A percentile compares a stretch with the other conserved stretches of the same genome.
phyloP scores from a whole-genome alignment of 1,140 invertebrate species.

The Cotesia chilonis region DNA sequence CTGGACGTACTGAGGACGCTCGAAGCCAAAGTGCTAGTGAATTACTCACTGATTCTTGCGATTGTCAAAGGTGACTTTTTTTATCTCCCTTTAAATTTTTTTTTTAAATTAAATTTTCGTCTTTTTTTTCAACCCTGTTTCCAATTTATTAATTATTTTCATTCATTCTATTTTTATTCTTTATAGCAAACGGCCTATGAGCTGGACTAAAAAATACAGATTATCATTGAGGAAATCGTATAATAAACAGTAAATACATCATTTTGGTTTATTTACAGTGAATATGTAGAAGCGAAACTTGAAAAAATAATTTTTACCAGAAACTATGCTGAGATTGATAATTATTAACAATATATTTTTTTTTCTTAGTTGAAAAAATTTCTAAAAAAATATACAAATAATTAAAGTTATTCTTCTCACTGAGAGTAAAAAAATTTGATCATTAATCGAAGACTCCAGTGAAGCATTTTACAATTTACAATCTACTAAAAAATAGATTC shows the following conservation, averaged over 20 bases:
- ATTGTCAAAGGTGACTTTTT: slow-evolving; percentile 52
- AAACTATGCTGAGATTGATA: no score
- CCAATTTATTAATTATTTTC: not conserved
- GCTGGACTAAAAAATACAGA: slow-evolving; percentile 45
- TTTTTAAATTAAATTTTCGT: not conserved
- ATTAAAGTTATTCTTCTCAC: no score
- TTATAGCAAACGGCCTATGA: slow-evolving; percentile 39
- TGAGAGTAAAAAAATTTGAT: no score
- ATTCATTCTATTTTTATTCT: slow-evolving; percentile 10
- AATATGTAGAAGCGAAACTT: no score
- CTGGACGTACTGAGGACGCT: slow-evolving; percentile 63
- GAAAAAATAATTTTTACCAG: no score
- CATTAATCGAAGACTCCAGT: no score
- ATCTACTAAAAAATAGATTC: no score
- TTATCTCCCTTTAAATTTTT: not conserved
- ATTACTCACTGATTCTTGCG: slow-evolving; percentile 67
- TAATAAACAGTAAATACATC: slow-evolving; percentile 42
- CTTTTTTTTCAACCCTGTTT: not conserved
- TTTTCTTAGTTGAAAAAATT: no score
- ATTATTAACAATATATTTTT: no score
- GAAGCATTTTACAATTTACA: no score
- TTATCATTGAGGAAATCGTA: slow-evolving; percentile 42
- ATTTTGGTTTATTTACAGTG: not conserved
- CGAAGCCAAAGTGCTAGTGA: slow-evolving; percentile 76
- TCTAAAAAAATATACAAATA: no score